Evolutionary conservation across 2,797 vertebrate species (phyloP), one percentile per base, ranked within the genome.

Genomic region (Sebastes variabilis): DNA sequence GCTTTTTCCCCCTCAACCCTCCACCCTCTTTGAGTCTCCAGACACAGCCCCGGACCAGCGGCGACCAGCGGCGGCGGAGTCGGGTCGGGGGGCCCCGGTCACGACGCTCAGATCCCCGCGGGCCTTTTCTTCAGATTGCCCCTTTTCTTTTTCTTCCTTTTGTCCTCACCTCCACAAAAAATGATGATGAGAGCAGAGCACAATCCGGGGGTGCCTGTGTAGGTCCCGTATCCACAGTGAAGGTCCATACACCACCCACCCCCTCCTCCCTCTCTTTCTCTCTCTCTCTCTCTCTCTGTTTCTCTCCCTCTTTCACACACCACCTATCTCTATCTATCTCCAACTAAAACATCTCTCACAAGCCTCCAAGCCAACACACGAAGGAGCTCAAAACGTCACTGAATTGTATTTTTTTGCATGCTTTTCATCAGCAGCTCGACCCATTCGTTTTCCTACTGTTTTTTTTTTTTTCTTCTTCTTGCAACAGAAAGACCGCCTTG

Each of bases 401-500:
- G 58, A 74, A 86, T 59, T 64, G 82, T 84, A 84, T 83, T 42
- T 42, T 42, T 16, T 83, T 88, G 72, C 91, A 89, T 89, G 80
- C 87, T 87, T 92, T 85, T 85, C 91, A 92, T 90, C 91, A 84
- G 88, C 20, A 71, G 90, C 88, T 87, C 89, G 79, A 89, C 81
- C 77, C 80, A 54, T 85, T 92, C 89, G 84, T 85, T 94, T 93
- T 46, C 89, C 87, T 88, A 84, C 88, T 88, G 86, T 84, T 36
- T 78, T 66, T 87, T 90, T 89, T 66, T 87, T 90, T 87, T 66
- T 29, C 4, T 86, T 90, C 58, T 93, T 91, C 88, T 94, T 94
- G 92, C 90, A 93, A 94, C 90, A 94, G 93, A 95, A 95, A 96
- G 95, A 95, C 94, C 95, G 95, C 95, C 94, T 96, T 93, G 91